These are phyloP conservation scores for Lottia scabra DNA, from an alignment of 2,888 invertebrate species.

Conservation along the genomic window DNA sequence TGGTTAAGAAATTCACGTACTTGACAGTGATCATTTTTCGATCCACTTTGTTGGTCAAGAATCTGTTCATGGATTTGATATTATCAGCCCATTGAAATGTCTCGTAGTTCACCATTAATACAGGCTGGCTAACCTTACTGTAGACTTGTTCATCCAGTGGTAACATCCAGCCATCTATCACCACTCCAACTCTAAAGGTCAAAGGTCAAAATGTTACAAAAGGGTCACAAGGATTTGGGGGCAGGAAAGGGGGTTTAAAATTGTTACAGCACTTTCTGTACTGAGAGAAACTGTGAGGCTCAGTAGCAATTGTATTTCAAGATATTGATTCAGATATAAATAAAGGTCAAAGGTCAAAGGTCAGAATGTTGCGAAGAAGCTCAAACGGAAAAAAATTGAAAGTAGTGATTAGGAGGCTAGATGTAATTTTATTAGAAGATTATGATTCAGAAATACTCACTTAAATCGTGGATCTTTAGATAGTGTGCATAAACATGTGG, in stretches of 20 bases:
- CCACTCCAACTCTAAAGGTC: conserved; percentile 54
- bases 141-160: conserved; percentile 57
- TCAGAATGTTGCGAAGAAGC: too few relatives aligned
- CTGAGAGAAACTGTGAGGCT: too few relatives aligned
- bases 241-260: background rate
- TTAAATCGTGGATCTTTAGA: conserved; percentile 73
- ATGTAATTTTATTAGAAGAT: too few relatives aligned
- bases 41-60: conserved; percentile 33
- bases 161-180: conserved; percentile 65
- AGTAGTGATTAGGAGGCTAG: too few relatives aligned
- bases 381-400: too few relatives aligned
- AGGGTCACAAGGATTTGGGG: background rate
- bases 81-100: conserved; percentile 64
- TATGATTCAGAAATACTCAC: conserved; percentile 62
- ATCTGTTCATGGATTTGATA: conserved; percentile 49
- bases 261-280: background rate
- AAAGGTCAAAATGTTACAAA: background rate
- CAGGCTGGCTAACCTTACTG: conserved; percentile 48
- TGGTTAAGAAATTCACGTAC: conserved; percentile 33
- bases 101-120: conserved; percentile 60
- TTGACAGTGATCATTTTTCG: conserved; percentile 54
- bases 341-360: too few relatives aligned
- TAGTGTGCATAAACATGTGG: conserved; percentile 74
- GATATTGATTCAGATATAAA: too few relatives aligned
- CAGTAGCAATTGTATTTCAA: too few relatives aligned